Evolutionary conservation across 2,113 vertebrate genomes (phyloP), one percentile per base, ranked within the genome.

Genomic region (Thamnophis sirtalis): DNA sequence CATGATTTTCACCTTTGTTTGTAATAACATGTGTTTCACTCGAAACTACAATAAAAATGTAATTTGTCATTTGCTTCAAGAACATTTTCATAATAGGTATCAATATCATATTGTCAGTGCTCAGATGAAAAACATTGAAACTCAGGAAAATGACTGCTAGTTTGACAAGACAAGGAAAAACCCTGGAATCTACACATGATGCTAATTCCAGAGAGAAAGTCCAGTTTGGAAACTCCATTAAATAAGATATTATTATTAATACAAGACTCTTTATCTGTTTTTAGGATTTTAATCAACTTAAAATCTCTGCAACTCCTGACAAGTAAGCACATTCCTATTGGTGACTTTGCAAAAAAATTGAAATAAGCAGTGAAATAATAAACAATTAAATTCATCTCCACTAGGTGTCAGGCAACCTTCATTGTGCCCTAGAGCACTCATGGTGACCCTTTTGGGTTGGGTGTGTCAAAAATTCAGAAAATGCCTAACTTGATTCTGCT

Each of bases 401-500:
- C 93, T 90, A 94, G 90, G 90, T 91, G 91, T 93, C 94, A 90
- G 92, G 87, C 87, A 1, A 11, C 56, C 28, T 80, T 51, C 85
- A 17, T 55, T 10, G 24, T 63, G 48, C 17, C 5, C 8, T 38
- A 2, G 5, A 22, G 24, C 24, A 60, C 24, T 26, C 22, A 60
- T 9, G 0, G 8, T 58, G 56, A 58, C 24, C 58, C 63, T 68
- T 68, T 68, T 15, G 1, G 63, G 28, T 13, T n/a, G 63, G 63
- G 63, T 5, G 28, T 15, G 28, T 68, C 63, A 68, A 68, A 68
- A 68, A 68, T 68, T 33, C 11, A 68, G 28, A 68, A 33, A 68
- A 68, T 33, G 63, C 63, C 28, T 33, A 68, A n/a, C 13, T 68
- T 60, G 58, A 60, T 60, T 68, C 11, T 68, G 28, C 28, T 68